Conservation (phyloP, 2,797 vertebrate species). For the Leptoclinus maculatus region DNA sequence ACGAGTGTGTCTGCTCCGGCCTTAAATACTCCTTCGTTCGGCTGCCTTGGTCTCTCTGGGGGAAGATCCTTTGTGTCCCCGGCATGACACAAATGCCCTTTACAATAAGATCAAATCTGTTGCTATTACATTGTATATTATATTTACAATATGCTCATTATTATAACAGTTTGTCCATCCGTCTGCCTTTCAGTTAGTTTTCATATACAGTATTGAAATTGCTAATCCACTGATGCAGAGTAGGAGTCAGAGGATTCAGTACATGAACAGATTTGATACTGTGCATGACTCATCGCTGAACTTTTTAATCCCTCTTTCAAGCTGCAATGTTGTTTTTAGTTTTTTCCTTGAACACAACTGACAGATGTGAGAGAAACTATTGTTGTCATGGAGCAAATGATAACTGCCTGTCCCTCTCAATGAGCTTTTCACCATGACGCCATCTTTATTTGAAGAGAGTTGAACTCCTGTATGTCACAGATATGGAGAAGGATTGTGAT, state of each 20-base stretch:
- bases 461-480: slow-evolving; percentile 39
- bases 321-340: slow-evolving; percentile 19
- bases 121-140: not conserved
- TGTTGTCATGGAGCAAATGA: slow-evolving; percentile 6
- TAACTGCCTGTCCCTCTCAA: slow-evolving; percentile 5
- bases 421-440: slow-evolving; percentile 2
- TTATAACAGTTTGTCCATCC: not conserved
- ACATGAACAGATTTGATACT: slow-evolving; percentile 35
- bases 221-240: not conserved
- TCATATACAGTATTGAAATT: not conserved
- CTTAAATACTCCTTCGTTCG: too few species aligned
- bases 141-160: not conserved
- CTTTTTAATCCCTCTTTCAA: not conserved
- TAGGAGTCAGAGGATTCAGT: not conserved
- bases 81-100: not conserved
- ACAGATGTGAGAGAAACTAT: slow-evolving; percentile 18
- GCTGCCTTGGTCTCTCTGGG: too few species aligned
- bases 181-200: not conserved
- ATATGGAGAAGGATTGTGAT: slow-evolving; percentile 28
- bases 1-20: too few species aligned
- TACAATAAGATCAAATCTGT: not conserved
- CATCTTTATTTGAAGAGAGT: slow-evolving; percentile 8
- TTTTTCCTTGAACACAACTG: slow-evolving; percentile 14
- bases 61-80: too few species aligned
- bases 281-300: slow-evolving; percentile 45